These are phyloP conservation scores for Tetanocera ferruginea DNA, from an alignment of 2,888 invertebrate genomes.

Conservation along the genomic window DNA sequence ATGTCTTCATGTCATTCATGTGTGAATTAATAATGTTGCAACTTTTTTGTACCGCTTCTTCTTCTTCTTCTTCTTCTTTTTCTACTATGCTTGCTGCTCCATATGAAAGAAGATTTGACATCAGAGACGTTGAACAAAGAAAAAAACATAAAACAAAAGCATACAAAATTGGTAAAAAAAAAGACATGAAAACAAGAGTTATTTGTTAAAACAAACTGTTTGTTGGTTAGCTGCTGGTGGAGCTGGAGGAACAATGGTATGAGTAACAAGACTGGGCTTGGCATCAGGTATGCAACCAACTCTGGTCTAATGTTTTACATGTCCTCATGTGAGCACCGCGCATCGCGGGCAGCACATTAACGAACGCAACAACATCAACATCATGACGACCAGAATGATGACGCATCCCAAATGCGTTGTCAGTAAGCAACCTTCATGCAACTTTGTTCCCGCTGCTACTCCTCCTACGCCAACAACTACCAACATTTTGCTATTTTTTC, in stretches of 20 bases:
- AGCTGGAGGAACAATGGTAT: neutral
- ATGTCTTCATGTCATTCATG: conserved; percentile 49
- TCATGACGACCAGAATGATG: neutral
- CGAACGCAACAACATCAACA: neutral
- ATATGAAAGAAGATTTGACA: neutral
- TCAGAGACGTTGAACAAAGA: neutral
- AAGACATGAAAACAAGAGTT: conserved; percentile 3
- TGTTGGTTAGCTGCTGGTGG: neutral
- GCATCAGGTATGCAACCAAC: too few relatives aligned
- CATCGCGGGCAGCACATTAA: neutral
- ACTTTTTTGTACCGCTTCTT: neutral
- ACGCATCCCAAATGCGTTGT: conserved; percentile 7
- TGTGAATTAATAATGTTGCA: conserved; percentile 50
- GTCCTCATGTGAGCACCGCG: neutral
- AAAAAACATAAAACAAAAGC: neutral
- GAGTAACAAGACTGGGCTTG: neutral
- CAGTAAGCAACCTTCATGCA: neutral
- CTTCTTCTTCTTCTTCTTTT: neutral
- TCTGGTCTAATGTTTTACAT: conserved; percentile 8
- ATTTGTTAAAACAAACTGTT: conserved; percentile 23
- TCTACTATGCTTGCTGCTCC: neutral
- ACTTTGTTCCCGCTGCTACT: neutral
- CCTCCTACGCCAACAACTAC: too few relatives aligned
- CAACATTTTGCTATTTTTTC: neutral
- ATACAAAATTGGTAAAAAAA: neutral